Percentiles rank a stretch among this genome's conserved stretches.
Evolutionary conservation across 2,888 invertebrate genomes (phyloP).

Genomic region (Gasteruption jaculator): DNA sequence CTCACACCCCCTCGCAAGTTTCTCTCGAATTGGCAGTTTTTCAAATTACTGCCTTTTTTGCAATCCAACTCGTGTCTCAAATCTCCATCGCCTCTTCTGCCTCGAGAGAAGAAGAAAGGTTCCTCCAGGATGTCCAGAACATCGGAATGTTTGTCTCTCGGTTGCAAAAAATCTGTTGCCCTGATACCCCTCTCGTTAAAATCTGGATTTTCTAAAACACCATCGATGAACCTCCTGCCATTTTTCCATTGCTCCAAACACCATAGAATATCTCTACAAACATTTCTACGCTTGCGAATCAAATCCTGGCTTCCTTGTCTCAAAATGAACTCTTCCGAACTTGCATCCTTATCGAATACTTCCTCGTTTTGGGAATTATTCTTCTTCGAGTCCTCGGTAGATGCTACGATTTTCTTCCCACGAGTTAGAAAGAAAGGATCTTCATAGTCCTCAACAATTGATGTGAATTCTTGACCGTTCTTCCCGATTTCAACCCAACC

Average conservation of each 20-base stretch:
- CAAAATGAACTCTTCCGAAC: too few relatives aligned
- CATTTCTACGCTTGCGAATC: too few relatives aligned
- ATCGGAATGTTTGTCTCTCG: conserved; percentile 29
- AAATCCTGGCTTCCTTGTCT: too few relatives aligned
- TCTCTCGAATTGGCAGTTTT: conserved; percentile 7
- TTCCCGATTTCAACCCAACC: conserved; percentile 26
- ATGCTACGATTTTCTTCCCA: conserved; percentile 29
- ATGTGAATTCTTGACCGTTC: conserved; percentile 8
- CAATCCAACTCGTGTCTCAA: background rate
- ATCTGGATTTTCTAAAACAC: too few relatives aligned
- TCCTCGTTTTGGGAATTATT: too few relatives aligned
- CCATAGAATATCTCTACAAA: too few relatives aligned
- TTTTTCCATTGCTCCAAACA: too few relatives aligned
- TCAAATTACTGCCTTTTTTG: background rate
- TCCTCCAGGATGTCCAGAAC: conserved; percentile 28
- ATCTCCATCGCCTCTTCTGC: conserved; percentile 22
- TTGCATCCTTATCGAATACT: too few relatives aligned
- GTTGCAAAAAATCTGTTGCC: conserved; percentile 17
- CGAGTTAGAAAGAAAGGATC: conserved; percentile 36
- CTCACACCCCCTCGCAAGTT: conserved; percentile 27
- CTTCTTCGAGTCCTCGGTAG: background rate
- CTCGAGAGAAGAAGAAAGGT: conserved; percentile 33
- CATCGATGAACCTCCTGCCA: too few relatives aligned
- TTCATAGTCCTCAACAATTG: background rate
- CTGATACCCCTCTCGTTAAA: too few relatives aligned